Evolutionary conservation across 1,140 invertebrate species (phyloP).

Genomic region (Scaptomyza montana): DNA sequence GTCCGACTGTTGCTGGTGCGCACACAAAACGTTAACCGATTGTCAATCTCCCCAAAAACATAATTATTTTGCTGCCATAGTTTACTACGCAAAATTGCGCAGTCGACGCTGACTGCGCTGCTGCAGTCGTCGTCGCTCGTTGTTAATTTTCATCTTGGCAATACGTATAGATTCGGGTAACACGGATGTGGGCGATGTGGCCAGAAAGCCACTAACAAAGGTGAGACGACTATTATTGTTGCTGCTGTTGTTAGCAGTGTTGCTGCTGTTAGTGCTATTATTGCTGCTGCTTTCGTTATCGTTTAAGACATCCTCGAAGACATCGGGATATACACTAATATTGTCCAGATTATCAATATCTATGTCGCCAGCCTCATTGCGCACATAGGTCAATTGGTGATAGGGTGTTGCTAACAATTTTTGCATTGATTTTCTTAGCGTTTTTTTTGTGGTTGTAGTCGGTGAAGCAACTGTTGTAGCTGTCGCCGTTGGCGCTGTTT

Average conservation of each 20-base stretch:
- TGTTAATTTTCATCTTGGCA: conserved; percentile 74
- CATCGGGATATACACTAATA: conserved; percentile 78
- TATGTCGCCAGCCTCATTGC: conserved; percentile 75
- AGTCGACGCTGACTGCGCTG: conserved; percentile 36
- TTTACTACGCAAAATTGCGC: conserved; percentile 63
- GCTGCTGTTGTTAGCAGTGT: conserved; percentile 25
- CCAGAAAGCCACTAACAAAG: conserved; percentile 68
- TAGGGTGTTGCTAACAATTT: conserved; percentile 74
- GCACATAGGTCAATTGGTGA: conserved; percentile 72
- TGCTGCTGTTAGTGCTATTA: conserved; percentile 13
- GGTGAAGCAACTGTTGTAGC: conserved; percentile 38
- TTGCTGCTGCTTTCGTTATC: conserved; percentile 28
- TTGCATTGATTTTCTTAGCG: conserved; percentile 66
- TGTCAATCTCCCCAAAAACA: not conserved
- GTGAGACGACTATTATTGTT: conserved; percentile 64
- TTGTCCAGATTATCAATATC: conserved; percentile 81
- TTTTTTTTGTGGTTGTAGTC: conserved; percentile 53
- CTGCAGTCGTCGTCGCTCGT: conserved; percentile 58
- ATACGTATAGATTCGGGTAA: conserved; percentile 76
- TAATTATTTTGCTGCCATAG: too few relatives aligned
- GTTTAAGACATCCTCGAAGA: conserved; percentile 52
- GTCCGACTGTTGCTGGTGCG: not conserved
- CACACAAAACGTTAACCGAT: conserved; percentile 14
- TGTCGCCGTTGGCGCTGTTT: conserved; percentile 45
- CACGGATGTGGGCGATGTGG: conserved; percentile 69